Evolutionary conservation across 37 sponge, comb jelly and placozoan genomes (phyloP), one percentile per base, ranked within the genome.

Genomic region (Mnemiopsis leidyi): DNA sequence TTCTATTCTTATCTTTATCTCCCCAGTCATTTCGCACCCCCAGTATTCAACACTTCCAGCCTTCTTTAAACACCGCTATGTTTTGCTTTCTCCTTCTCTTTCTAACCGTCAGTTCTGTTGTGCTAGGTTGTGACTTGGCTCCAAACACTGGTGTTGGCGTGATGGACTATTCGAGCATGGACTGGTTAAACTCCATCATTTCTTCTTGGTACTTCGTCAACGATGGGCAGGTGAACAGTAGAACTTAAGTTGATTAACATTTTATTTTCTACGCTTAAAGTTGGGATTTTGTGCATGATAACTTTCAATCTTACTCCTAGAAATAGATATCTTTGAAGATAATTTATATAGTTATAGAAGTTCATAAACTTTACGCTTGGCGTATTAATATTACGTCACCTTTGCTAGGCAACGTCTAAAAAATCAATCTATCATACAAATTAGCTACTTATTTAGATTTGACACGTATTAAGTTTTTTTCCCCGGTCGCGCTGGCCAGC

Each of bases 151-250:
- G 29, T 20, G 3, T 25, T 28, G 73, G 73, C 7, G n/a, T 69
- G 2, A 25, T 69, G 28, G 28, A 21, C 21, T 69, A 28, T 25
- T 28, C 73, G 28, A 69, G 73, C 73, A 69, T 69, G 73, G 73
- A 69, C 24, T 79, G 82, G 82, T 29, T 79, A 23, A 79, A 79
- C 38, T 18, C 23, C 36, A 79, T 79, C 7, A 79, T 79, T 23
- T 33, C 36, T 3, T 28, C 82, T 23, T 79, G 82, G 82, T 79
- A 79, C 38, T 29, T 13, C 38, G 82, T 79, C 21, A 79, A 79
- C 82, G 21, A 79, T 31, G 82, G 32, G 9, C 35, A 79, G 82
- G 82, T 79, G 9, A 36, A 28, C 76, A 28, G 68, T 9, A 18
- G 68, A 61, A 9, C 18, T 21, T 9, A 61, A 21, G 68, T 61